phyloP scores from a whole-genome alignment of 2,888 invertebrate genomes.

The Minunthozetes semirufus region DNA sequence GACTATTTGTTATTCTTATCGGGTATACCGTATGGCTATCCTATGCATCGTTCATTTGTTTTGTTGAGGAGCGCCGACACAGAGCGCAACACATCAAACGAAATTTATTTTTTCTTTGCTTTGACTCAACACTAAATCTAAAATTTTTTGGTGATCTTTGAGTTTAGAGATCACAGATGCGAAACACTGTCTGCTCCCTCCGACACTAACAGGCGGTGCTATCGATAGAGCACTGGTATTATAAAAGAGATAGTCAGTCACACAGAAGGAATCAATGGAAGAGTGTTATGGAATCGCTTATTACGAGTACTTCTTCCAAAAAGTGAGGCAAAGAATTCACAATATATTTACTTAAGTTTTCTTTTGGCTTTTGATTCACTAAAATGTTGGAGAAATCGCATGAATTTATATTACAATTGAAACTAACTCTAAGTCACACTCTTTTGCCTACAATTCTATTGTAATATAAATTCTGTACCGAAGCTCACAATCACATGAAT shows the following conservation, averaged over 20 bases:
- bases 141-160: background rate
- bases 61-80: slow-evolving; percentile 3
- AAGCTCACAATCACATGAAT: background rate
- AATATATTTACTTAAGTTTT: slow-evolving; percentile 9
- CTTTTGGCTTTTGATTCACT: background rate
- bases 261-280: background rate
- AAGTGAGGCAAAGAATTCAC: background rate
- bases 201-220: background rate
- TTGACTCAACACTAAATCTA: background rate
- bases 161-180: slow-evolving; percentile 21
- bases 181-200: background rate
- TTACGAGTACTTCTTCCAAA: background rate
- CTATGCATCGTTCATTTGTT: background rate
- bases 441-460: background rate
- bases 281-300: background rate
- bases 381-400: background rate
- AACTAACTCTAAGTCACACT: background rate
- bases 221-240: background rate
- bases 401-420: slow-evolving; percentile 14
- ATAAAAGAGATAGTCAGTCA: slow-evolving; percentile 1
- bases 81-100: background rate
- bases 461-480: background rate
- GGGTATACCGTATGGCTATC: background rate
- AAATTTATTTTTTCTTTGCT: background rate
- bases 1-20: slow-evolving; percentile 25